Percentiles rank a stretch among this genome's conserved stretches.
phyloP scores from a whole-genome alignment of 2,113 vertebrate species.

The Periophthalmodon schlosseri region DNA sequence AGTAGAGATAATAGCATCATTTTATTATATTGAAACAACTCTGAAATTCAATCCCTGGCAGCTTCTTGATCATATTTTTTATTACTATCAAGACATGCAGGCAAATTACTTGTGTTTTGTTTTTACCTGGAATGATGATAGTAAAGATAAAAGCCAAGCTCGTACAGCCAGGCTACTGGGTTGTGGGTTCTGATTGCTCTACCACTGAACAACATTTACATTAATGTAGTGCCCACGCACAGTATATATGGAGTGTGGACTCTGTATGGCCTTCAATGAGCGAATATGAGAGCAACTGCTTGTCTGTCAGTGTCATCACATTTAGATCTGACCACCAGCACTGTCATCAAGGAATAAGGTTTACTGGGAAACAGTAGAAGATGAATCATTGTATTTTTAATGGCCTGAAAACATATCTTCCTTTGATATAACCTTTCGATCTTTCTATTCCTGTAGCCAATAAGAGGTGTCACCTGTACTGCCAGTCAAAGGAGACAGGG shows the following conservation, averaged over 20 bases:
- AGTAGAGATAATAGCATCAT: too few species aligned
- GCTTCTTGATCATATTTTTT: too few species aligned
- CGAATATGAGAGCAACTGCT: background rate
- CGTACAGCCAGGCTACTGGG: background rate
- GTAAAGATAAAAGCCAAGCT: too few species aligned
- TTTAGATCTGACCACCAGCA: background rate
- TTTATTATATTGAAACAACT: too few species aligned
- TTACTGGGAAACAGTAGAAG: background rate
- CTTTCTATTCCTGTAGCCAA: slow-evolving; percentile 72
- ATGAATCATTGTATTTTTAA: background rate
- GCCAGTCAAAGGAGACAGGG: slow-evolving; percentile 88
- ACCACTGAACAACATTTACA: background rate
- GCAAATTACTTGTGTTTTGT: too few species aligned
- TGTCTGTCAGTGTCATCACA: background rate
- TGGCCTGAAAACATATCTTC: background rate
- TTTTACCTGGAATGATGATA: background rate
- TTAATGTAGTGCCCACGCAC: too few species aligned
- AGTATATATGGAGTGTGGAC: too few species aligned
- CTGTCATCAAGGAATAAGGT: background rate
- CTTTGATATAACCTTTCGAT: background rate
- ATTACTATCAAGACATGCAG: too few species aligned
- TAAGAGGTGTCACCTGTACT: slow-evolving; percentile 94
- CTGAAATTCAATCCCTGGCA: too few species aligned
- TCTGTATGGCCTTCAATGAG: background rate
- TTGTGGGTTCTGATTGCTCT: background rate